Conservation (phyloP, 2,888 invertebrate species). For the Ochlodes sylvanus region DNA sequence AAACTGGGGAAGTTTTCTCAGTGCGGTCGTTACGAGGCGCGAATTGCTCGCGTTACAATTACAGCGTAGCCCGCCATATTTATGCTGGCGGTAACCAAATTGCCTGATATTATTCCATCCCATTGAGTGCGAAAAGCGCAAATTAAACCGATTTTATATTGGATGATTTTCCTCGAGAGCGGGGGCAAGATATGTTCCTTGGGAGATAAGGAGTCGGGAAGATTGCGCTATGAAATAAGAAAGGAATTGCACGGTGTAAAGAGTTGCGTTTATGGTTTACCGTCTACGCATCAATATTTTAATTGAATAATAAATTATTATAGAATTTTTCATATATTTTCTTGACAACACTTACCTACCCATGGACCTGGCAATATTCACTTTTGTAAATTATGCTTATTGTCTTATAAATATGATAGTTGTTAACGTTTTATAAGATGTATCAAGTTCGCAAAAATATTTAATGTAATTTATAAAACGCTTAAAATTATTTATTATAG, state of each 20-base stretch:
- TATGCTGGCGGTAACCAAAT: constrained; percentile 85
- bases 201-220: constrained; percentile 81
- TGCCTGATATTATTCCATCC: constrained; percentile 85
- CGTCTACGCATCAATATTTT: constrained; percentile 68
- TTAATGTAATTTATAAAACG: no score
- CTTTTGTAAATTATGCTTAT: no score
- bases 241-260: constrained; percentile 78
- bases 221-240: constrained; percentile 85
- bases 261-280: constrained; percentile 67
- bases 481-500: no score
- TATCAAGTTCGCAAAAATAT: no score
- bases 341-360: no score
- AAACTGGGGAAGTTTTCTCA: constrained; percentile 81
- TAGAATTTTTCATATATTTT: no score
- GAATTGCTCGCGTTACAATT: constrained; percentile 84
- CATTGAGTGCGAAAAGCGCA: constrained; percentile 86
- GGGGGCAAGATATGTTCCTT: constrained; percentile 82
- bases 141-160: constrained; percentile 86
- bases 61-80: constrained; percentile 82
- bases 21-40: constrained; percentile 82
- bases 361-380: no score
- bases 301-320: constrained; percentile 35
- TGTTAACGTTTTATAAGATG: no score
- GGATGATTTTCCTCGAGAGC: constrained; percentile 82
- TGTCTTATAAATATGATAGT: no score